Evolutionary conservation across 2,113 vertebrate genomes (phyloP), one percentile per base, ranked within the genome.

Genomic region (Aphelocoma coerulescens): DNA sequence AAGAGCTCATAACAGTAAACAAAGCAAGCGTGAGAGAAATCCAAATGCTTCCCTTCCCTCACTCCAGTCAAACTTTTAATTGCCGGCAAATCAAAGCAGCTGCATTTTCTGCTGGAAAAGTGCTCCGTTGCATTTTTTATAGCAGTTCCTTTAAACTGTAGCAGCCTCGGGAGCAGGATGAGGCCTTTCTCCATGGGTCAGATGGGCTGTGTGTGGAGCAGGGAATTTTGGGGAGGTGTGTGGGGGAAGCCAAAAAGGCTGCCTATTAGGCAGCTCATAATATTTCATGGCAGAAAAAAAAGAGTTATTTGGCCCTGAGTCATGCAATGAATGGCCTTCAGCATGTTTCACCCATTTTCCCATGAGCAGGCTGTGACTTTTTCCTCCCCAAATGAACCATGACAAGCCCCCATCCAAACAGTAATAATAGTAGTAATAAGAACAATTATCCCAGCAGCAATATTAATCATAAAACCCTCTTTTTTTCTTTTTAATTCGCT

Each of bases 391-490:
- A 82, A 95, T 85, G 95, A 94, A 91, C 76, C 76, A 41, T 89
- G 92, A 95, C 85, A 91, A 96, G 85, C 92, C 83, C 83, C 88
- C 91, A 86, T 81, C 90, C 91, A 94, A 94, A 93, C 88, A 97
- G 92, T 89, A 95, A 89, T 94, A 91, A 91, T 26, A 41, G 39
- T 41, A 41, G 39, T 41, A 41, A 41, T 41, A 41, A 13, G 85
- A 92, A 88, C 92, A 94, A 96, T 96, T 96, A 97, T 92, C 89
- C 84, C 58, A 85, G 89, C 89, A 96, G 93, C 87, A 89, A 93
- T 89, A 93, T 94, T 96, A 89, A 97, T 96, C 65, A 75, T 89
- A 81, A 87, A 81, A 15, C 5, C 28, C 32, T 75, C 23, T 12
- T 1, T 28, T 43, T 57, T 46, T 28, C 33, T 59, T 65, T 85